Base-by-base conservation (phyloP, 1,140 invertebrate genomes). In the Ruditapes philippinarum region DNA sequence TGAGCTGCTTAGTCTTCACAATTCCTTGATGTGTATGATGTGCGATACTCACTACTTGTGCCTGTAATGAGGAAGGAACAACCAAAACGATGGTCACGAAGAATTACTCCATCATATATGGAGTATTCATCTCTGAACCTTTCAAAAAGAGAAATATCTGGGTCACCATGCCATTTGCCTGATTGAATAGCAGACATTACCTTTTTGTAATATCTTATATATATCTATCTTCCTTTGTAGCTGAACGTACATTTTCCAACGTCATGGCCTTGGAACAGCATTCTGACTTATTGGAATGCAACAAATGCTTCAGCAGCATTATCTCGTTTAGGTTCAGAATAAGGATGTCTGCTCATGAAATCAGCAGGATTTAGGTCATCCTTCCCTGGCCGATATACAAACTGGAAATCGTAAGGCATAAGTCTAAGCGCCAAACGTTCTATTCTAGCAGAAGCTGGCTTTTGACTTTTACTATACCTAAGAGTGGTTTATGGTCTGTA, bases 401-500 rank as follows among this genome's bases (percentile, higher is more conserved):
- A 36, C 40, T 19, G 36, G 38, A 82, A 86, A 28, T 81, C 28
- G 60, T 91, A 92, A 0, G 89, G 87, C 73, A 91, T 89, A 5
- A 93, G 57, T 14, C 92, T 22, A 28, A 92, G 42, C 14, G 92
- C 73, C 93, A 93, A 92, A 42, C 90, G 51, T 68, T 93, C 79
- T n/a, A 93, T 92, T 65, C 90, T 25, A 31, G 91, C 87, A 86
- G 80, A 87, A 36, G 81, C 76, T 65, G 92, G 91, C 11, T 90
- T 93, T 17, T 49, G 88, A 54, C 42, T 45, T 0, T 54, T 25
- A 89, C 89, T 1, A 94, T 91, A 14, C 65, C 87, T 25, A 89
- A 70, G 11, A 94, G 78, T 19, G 94, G 92, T 90, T 95, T 95
- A 70, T 95, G 96, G 74, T 96, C 95, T 12, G 95, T 96, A 78